Evolutionary conservation across 1,140 invertebrate genomes (phyloP), one percentile per base, ranked within the genome.

Genomic region (Cotesia chilonis): DNA sequence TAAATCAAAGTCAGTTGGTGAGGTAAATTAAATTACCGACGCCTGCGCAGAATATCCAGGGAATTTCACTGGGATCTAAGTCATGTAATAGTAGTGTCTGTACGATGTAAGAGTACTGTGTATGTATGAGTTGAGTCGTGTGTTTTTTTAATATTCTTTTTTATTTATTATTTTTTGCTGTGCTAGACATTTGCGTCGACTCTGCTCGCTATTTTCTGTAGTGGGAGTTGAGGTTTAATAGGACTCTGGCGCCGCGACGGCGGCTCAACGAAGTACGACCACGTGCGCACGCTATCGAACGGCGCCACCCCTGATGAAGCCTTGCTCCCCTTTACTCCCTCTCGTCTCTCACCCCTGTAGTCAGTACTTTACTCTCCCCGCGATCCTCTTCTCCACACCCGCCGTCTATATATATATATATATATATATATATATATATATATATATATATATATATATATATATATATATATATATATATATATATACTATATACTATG

Each of bases 251-350:
- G 85, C 84, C 84, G 71, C 82, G 68, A 77, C 76, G 84, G 85
- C 85, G 81, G 83, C 80, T 80, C 61, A 64, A 73, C 68, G 83
- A 87, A 87, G 76, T 79, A 71, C 77, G 79, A 72, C 85, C 84
- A 87, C 85, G 84, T 86, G 85, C 84, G 79, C 78, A 60, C 79
- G 76, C 83, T 87, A 86, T 86, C 83, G 84, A 86, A 85, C 84
- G 80, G 71, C 74, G 75, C 76, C 81, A 82, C 78, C 82, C 81
- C 80, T 77, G 79, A 70, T 47, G 41, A 10, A 75, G 64, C 77
- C 76, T 60, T 59, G 74, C 73, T 74, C 68, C 67, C 74, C 74
- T 72, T 76, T 70, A 37, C 68, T 71, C 61, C 67, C 64, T 68
- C 60, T 35, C 71, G 41, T 47, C 41, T 47, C 41, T 47, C 36